These are phyloP conservation scores for Julus scandinavius DNA, from an alignment of 2,888 invertebrate genomes.

Conservation along the genomic window DNA sequence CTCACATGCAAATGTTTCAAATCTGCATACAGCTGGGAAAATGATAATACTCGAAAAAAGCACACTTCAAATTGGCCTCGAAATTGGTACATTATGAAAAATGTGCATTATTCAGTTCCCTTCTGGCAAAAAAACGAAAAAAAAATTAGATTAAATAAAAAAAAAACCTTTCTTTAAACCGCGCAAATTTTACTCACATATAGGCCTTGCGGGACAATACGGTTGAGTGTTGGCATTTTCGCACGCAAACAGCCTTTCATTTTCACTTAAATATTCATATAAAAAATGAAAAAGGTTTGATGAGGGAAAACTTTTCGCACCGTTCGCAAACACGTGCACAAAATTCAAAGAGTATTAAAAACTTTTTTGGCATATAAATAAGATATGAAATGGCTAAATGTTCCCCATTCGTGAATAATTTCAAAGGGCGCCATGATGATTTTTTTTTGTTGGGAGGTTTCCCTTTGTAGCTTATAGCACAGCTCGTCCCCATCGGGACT, in stretches of 20 bases:
- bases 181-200: slow-evolving; percentile 13
- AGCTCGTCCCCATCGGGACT: neutral
- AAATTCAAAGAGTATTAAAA: slow-evolving; percentile 16
- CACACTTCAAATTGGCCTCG: slow-evolving; percentile 4
- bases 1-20: neutral
- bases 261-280: slow-evolving; percentile 35
- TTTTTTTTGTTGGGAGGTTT: neutral
- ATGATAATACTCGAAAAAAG: slow-evolving; percentile 1
- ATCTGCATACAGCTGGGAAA: slow-evolving; percentile 18
- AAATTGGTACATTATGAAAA: slow-evolving; percentile 32
- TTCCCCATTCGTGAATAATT: slow-evolving; percentile 8
- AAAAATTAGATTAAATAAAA: slow-evolving; percentile 36
- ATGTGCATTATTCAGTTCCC: slow-evolving; percentile 37
- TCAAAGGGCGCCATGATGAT: neutral
- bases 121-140: neutral
- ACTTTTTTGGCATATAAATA: slow-evolving; percentile 32
- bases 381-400: slow-evolving; percentile 35
- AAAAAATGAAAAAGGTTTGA: neutral
- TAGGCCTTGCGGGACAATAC: slow-evolving; percentile 38
- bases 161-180: slow-evolving; percentile 3
- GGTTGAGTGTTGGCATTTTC: slow-evolving; percentile 13
- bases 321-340: slow-evolving; percentile 24
- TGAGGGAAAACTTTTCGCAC: slow-evolving; percentile 39
- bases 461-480: neutral
- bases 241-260: slow-evolving; percentile 38